Conservation (phyloP, 2,797 vertebrate species). For the Pseudocheirus occidentalis region DNA sequence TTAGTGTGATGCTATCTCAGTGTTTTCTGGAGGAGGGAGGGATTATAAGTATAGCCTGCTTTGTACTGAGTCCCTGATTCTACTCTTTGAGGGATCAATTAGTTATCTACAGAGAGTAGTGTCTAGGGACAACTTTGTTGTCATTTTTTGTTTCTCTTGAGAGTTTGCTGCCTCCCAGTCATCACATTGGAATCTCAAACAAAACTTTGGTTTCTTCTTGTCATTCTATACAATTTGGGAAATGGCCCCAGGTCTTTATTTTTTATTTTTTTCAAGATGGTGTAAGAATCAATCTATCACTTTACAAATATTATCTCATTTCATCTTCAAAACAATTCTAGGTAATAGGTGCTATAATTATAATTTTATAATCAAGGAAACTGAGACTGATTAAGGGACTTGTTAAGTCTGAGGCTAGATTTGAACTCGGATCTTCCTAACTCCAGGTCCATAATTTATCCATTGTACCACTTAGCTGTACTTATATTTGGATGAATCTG, state of each 20-base stretch:
- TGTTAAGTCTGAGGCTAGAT: neutral
- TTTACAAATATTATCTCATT: neutral
- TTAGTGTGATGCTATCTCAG: neutral
- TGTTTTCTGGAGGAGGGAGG: neutral
- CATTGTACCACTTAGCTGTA: neutral
- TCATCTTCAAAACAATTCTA: neutral
- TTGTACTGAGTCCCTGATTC: neutral
- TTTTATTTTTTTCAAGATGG: neutral
- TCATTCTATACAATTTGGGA: neutral
- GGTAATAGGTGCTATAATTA: neutral
- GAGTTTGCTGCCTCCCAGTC: neutral
- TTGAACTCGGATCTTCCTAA: neutral
- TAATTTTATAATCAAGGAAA: neutral
- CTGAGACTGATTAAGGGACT: neutral
- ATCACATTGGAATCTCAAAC: neutral
- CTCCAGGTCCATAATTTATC: neutral
- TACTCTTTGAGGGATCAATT: neutral
- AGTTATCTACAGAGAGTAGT: neutral
- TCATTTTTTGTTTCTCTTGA: neutral
- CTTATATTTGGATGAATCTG: neutral
- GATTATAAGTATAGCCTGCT: constrained; percentile 19
- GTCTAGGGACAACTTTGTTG: neutral
- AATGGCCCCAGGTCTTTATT: neutral
- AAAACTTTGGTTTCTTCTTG: neutral
- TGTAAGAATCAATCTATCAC: neutral